Percentiles rank a stretch among this genome's conserved stretches.
phyloP scores from a whole-genome alignment of 2,797 vertebrate species.

The Esox lucius region DNA sequence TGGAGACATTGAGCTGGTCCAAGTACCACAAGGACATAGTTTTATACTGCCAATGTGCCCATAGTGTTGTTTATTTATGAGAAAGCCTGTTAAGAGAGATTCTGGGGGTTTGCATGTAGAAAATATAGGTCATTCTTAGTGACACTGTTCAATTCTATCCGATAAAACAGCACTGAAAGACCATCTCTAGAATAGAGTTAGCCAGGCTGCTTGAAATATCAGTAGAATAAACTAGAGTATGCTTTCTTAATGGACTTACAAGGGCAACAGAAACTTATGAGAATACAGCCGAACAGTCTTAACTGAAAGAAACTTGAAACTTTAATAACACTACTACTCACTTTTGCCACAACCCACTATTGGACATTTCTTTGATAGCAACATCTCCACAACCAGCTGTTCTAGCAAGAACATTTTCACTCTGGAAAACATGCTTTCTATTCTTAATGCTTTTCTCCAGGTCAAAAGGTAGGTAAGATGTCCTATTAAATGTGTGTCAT shows the following conservation, averaged over 20 bases:
- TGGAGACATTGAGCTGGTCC: neutral
- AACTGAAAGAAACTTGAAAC: conserved; percentile 14
- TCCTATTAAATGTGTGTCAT: no score
- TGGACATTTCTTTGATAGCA: neutral
- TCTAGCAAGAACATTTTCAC: neutral
- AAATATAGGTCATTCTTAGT: neutral
- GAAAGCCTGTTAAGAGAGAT: neutral
- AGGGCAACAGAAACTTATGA: neutral
- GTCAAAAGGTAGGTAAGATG: no score
- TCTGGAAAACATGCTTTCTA: neutral
- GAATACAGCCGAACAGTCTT: conserved; percentile 18
- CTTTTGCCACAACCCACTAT: neutral
- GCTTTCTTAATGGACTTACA: conserved; percentile 9
- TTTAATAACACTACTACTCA: conserved; percentile 4
- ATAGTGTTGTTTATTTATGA: neutral
- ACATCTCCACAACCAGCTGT: neutral
- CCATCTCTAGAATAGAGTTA: neutral
- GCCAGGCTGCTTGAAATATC: neutral
- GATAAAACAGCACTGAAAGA: neutral
- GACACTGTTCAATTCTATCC: neutral
- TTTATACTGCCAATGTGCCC: conserved; percentile 3
- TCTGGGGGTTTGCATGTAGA: neutral
- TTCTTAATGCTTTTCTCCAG: no score
- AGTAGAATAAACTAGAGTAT: conserved; percentile 13
- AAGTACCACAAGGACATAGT: conserved; percentile 4